Base-by-base conservation (phyloP, 2,797 vertebrate genomes). In the Numenius phaeopus region DNA sequence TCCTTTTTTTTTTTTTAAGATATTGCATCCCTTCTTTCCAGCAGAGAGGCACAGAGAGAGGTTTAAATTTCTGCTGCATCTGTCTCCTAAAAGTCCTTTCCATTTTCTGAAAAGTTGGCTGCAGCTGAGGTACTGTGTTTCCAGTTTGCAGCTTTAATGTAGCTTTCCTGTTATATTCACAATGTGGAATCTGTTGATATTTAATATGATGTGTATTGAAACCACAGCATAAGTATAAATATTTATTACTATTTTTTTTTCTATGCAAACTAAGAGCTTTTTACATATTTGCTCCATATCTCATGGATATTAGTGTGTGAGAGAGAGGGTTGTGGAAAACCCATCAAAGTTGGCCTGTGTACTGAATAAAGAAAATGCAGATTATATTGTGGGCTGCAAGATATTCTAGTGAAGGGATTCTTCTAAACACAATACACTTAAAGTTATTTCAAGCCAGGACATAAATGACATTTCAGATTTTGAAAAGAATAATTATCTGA, bases 401-500 rank as follows among this genome's bases (percentile, higher is more conserved):
- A 29, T 44, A 20, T 16, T 61, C 9, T 6, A 80, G 42, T 34
- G 54, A 86, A 82, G 11, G 26, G 79, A 83, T 81, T 89, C 22
- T 92, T 92, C 81, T 89, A 87, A 96, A 84, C 49, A 49, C 65
- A 92, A n/a, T 46, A 24, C 23, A 29, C n/a, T 54, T 29, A 7
- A 66, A 92, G 52, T 59, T 93, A 58, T 79, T 95, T 89, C 55
- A 90, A 89, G 52, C 32, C 14, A 26, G 79, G 66, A 80, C 11
- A 14, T 86, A 92, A 97, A 82, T 61, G 73, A 59, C 46, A 76
- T 89, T 95, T 89, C 72, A 66, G 30, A 75, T 83, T 94, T 76
- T 91, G 49, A 92, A 94, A 91, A 82, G 85, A 90, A 90, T 86
- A 70, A 90, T 94, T 94, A 67, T 83, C 52, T 57, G 59, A 83